phyloP scores from a whole-genome alignment of 2,888 invertebrate genomes.

The Caenorhabditis drosophilae region DNA sequence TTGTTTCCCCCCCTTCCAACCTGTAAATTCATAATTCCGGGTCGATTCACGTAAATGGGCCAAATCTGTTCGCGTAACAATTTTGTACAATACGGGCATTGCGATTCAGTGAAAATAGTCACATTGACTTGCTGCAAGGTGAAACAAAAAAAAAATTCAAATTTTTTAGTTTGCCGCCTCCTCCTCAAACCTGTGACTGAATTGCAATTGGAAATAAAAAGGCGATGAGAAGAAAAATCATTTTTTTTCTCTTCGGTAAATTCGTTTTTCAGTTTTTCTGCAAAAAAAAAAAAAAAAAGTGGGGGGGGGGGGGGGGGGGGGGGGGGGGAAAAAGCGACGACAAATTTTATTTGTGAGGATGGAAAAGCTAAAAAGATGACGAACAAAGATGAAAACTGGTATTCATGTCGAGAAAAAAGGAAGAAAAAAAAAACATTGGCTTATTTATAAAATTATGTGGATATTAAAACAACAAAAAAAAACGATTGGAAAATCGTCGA shows the following conservation, averaged over 20 bases:
- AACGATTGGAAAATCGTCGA: too few species aligned
- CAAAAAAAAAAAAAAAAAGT: not conserved
- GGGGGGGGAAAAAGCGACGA: too few species aligned
- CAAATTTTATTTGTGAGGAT: too few species aligned
- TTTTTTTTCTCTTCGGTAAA: not conserved
- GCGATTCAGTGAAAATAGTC: conserved; percentile 67
- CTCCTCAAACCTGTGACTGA: conserved; percentile 13
- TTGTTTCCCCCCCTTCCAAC: conserved; percentile 18
- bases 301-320: too few species aligned
- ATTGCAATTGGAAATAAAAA: conserved; percentile 13
- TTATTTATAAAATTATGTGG: too few species aligned
- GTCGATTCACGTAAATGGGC: conserved; percentile 66
- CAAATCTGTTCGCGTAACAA: conserved; percentile 67
- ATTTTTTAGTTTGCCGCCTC: not conserved
- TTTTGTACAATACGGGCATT: conserved; percentile 67
- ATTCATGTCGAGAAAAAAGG: too few species aligned
- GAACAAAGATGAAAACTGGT: too few species aligned
- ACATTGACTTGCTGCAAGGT: conserved; percentile 58
- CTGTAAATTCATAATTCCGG: conserved; percentile 68
- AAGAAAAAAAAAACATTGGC: too few species aligned
- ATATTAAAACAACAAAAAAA: too few species aligned
- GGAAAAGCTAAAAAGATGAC: too few species aligned
- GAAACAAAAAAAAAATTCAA: not conserved
- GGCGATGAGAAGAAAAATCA: conserved; percentile 25
- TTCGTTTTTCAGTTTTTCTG: not conserved